phyloP scores from a whole-genome alignment of 2,113 vertebrate species.

The Pleuronectes platessa region DNA sequence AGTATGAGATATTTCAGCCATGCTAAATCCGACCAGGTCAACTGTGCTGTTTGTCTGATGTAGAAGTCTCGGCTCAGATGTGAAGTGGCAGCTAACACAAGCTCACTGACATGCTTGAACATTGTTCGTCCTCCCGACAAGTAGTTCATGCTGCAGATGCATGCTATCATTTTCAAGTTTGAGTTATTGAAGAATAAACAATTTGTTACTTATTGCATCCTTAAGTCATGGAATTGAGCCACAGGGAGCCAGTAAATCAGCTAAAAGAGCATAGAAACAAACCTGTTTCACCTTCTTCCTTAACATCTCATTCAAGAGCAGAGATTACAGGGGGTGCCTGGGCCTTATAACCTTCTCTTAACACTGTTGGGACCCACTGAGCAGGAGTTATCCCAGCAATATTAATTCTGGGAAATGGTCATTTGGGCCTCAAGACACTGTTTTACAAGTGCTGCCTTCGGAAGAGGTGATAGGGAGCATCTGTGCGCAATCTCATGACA shows the following conservation, averaged over 20 bases:
- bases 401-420: slow-evolving; percentile 72
- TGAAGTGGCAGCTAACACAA: neutral
- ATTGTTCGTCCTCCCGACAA: neutral
- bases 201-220: slow-evolving; percentile 21
- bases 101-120: neutral
- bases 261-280: slow-evolving; percentile 19
- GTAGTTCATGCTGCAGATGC: neutral
- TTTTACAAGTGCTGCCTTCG: slow-evolving; percentile 63
- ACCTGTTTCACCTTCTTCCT: slow-evolving; percentile 51
- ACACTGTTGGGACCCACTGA: slow-evolving; percentile 63
- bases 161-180: slow-evolving; percentile 4
- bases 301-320: slow-evolving; percentile 34
- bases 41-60: neutral
- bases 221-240: slow-evolving; percentile 18
- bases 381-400: slow-evolving; percentile 61
- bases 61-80: neutral
- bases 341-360: slow-evolving; percentile 53
- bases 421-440: slow-evolving; percentile 65
- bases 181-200: slow-evolving; percentile 24
- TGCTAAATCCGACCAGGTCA: no score
- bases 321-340: slow-evolving; percentile 18
- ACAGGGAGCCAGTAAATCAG: slow-evolving; percentile 26
- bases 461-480: slow-evolving; percentile 68
- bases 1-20: neutral
- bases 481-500: slow-evolving; percentile 68